phyloP scores from a whole-genome alignment of 2,888 invertebrate species.

The Platynereis dumerilii region DNA sequence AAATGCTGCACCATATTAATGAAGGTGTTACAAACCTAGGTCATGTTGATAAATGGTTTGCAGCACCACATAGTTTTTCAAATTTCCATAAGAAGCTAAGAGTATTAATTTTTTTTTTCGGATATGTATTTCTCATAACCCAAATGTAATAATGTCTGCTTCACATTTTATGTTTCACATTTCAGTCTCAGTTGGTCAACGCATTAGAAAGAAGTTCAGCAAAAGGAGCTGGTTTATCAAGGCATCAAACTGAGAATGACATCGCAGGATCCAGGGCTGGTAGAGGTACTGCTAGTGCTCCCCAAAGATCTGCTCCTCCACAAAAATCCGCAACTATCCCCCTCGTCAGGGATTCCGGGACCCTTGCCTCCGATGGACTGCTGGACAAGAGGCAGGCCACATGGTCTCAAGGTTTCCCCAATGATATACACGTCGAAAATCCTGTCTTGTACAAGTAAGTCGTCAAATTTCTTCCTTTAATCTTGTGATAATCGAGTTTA shows the following conservation, averaged over 20 bases:
- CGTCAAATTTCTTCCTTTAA: not conserved
- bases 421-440: slow-evolving; percentile 59
- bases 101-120: too few species aligned
- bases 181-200: slow-evolving; percentile 44
- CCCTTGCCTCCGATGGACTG: slow-evolving; percentile 50
- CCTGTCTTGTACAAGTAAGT: slow-evolving; percentile 58
- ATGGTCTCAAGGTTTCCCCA: slow-evolving; percentile 59
- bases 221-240: not conserved
- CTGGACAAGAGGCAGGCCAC: slow-evolving; percentile 53
- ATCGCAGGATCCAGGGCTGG: slow-evolving; percentile 22
- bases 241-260: slow-evolving; percentile 44
- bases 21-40: too few species aligned
- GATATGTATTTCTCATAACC: too few species aligned
- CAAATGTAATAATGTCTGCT: too few species aligned
- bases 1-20: too few species aligned
- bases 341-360: slow-evolving; percentile 45
- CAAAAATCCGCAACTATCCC: slow-evolving; percentile 42
- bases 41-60: too few species aligned
- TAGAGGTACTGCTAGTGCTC: not conserved
- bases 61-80: too few species aligned
- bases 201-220: slow-evolving; percentile 27
- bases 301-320: not conserved
- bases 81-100: too few species aligned
- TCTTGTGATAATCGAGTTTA: too few species aligned
- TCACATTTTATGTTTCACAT: not conserved